Base-by-base conservation (phyloP, 2,888 invertebrate species). In the Malacosoma neustria region DNA sequence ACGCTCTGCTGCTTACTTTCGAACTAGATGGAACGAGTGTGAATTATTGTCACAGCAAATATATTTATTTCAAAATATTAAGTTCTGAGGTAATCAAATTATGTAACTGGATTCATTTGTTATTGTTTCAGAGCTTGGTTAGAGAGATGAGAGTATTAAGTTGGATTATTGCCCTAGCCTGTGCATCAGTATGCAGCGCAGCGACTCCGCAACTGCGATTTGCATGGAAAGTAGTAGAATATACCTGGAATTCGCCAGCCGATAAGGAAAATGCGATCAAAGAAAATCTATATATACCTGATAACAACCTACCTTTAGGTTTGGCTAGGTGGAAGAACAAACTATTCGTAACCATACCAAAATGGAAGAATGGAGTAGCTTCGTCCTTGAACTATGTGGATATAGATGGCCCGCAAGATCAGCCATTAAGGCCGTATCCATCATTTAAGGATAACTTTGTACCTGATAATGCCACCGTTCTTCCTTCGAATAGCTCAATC, bases 361-460 rank as follows among this genome's bases (percentile, higher is more conserved):
- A 88, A 68, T 91, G 91, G 91, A 90, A 89, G 64, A 71, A 84
- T 13, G 93, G 93, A 0, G 91, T 93, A 0, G 91, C 90, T 5
- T 88, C 93, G 4, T 88, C 92, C 0, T 66, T 93, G 3, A 92
- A 90, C 56, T 92, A 91, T 56, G 72, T 93, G 13, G 87, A 89
- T 39, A 49, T 92, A 2, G 77, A 82, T 30, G 88, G 84, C 9
- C 71, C 90, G 51, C 91, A 91, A 70, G 94, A 95, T 51, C 92
- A 93, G 13, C 73, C 76, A 7, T 67, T 95, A 14, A 90, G 84
- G 35, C 94, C 95, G 0, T 95, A 94, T 61, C 95, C 95, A 3
- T 89, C 89, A 47, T 91, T 91, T 86, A 87, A 91, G 52, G 91
- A 93, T 12, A 97, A 97, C 66, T 90, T 91, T 32, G 87, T 97